phyloP scores from a whole-genome alignment of 2,888 invertebrate species.

The Morpho achilles region DNA sequence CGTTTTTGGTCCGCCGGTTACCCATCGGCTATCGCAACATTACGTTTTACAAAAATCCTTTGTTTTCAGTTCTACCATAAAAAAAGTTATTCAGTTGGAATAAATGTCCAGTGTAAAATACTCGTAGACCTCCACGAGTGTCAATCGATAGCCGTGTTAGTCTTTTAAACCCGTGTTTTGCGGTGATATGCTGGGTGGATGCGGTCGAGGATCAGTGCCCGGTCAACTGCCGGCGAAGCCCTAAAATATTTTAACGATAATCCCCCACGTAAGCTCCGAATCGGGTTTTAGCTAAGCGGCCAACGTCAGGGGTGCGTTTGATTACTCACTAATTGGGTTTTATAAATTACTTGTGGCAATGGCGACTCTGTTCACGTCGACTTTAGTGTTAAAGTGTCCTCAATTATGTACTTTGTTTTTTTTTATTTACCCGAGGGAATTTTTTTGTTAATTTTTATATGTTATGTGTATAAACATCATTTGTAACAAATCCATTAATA shows the following conservation, averaged over 20 bases:
- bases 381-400: too few species aligned
- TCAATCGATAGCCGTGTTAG: not conserved
- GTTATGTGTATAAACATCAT: too few species aligned
- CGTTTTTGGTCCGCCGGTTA: too few species aligned
- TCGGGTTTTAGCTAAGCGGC: conserved; percentile 10
- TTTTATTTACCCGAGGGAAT: too few species aligned
- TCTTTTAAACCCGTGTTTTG: conserved; percentile 6
- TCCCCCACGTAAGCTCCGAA: conserved; percentile 10
- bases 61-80: too few species aligned
- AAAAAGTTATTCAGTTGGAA: not conserved
- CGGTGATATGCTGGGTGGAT: conserved; percentile 7
- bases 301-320: not conserved
- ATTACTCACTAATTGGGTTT: conserved; percentile 5
- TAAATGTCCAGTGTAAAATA: not conserved
- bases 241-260: conserved; percentile 21
- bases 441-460: too few species aligned
- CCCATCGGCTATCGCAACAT: too few species aligned
- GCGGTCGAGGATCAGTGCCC: conserved; percentile 13
- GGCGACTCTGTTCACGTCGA: too few species aligned
- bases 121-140: not conserved
- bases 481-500: too few species aligned
- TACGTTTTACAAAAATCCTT: too few species aligned
- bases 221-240: conserved; percentile 10
- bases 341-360: not conserved
- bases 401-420: too few species aligned